Conservation (phyloP, 2,888 invertebrate genomes). For the Cheiracanthium punctorium region DNA sequence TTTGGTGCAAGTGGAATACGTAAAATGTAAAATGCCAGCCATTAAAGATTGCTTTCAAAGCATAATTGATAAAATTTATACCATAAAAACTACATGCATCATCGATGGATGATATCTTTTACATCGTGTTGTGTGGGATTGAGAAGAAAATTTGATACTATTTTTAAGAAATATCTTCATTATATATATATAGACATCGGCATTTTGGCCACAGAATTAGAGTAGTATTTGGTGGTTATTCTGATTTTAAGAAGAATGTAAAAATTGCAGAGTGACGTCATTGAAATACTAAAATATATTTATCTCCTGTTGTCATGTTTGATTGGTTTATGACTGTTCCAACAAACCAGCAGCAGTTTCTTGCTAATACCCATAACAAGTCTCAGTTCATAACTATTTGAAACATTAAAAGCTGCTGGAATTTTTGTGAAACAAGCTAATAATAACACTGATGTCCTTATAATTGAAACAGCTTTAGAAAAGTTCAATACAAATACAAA, state of each 20-base stretch:
- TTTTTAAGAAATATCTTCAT: background rate
- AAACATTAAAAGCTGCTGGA: background rate
- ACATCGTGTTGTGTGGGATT: slow-evolving; percentile 6
- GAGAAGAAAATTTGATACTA: background rate
- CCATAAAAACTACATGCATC: background rate
- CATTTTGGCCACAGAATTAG: background rate
- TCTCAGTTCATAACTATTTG: background rate
- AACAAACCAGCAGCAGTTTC: no score
- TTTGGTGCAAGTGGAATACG: no score
- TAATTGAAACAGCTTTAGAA: slow-evolving; percentile 12
- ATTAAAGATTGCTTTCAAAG: no score
- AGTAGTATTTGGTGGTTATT: background rate
- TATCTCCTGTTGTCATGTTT: background rate
- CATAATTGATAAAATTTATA: background rate
- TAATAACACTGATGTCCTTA: slow-evolving; percentile 9
- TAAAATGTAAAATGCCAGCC: background rate
- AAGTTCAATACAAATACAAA: no score
- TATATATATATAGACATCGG: background rate
- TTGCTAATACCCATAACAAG: background rate
- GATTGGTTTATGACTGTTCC: background rate
- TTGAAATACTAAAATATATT: background rate
- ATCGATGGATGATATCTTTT: background rate
- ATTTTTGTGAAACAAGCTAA: background rate
- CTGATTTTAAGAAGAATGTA: background rate
- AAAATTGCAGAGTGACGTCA: background rate